Evolutionary conservation across 2,113 vertebrate species (phyloP).

Genomic region (human (Homo sapiens)): GRCh38 chr14:50784501-50785000

Average conservation of each 20-base stretch:
- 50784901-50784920: background rate
- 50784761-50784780: background rate
- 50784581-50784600: background rate
- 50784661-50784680: background rate
- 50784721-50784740: background rate
- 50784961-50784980: slow-evolving; percentile 53
- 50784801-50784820: background rate
- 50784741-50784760: background rate
- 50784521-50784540: background rate
- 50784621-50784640: background rate
- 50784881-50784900: background rate
- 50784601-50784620: background rate
- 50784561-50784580: background rate
- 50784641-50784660: background rate
- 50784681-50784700: background rate
- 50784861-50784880: background rate
- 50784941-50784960: background rate
- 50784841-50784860: background rate
- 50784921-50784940: background rate
- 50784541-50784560: background rate
- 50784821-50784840: background rate
- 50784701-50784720: background rate
- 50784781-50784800: background rate
- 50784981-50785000: slow-evolving; percentile 17
- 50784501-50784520: background rate